Evolutionary conservation across 2,888 invertebrate genomes (phyloP).

Genomic region (Chrysina gloriosa): DNA sequence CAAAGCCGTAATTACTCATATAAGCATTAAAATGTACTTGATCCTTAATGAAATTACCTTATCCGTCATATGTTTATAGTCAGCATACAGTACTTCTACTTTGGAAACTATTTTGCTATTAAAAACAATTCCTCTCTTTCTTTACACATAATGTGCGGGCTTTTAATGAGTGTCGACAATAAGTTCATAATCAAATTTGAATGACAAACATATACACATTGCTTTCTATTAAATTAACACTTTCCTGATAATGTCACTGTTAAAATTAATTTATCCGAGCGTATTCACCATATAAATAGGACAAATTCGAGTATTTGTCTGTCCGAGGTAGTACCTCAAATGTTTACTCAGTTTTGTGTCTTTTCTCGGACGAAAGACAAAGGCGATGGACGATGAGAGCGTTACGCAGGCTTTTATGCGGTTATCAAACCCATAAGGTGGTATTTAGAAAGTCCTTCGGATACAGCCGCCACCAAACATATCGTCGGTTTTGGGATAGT

Average conservation of each 20-base stretch:
- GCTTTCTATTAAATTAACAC: neutral
- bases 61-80: too few species aligned
- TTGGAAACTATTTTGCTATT: too few species aligned
- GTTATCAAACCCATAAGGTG: conserved; percentile 7
- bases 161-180: too few species aligned
- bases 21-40: too few species aligned
- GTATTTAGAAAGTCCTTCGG: neutral
- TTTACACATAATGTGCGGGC: too few species aligned
- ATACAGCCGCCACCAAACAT: conserved; percentile 14
- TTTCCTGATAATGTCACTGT: neutral
- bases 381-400: neutral
- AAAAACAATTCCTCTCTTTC: too few species aligned
- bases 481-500: conserved; percentile 2
- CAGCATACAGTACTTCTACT: too few species aligned
- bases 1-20: too few species aligned
- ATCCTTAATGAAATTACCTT: too few species aligned
- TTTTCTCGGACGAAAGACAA: conserved; percentile 7
- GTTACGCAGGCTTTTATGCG: conserved; percentile 14
- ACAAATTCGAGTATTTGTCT: neutral
- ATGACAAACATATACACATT: neutral
- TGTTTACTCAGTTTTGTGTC: conserved; percentile 13
- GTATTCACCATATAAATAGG: conserved; percentile 3
- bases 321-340: neutral
- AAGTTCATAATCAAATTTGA: too few species aligned
- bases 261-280: conserved; percentile 3